Evolutionary conservation across 2,797 vertebrate genomes (phyloP).

Genomic region (Mallotus villosus): DNA sequence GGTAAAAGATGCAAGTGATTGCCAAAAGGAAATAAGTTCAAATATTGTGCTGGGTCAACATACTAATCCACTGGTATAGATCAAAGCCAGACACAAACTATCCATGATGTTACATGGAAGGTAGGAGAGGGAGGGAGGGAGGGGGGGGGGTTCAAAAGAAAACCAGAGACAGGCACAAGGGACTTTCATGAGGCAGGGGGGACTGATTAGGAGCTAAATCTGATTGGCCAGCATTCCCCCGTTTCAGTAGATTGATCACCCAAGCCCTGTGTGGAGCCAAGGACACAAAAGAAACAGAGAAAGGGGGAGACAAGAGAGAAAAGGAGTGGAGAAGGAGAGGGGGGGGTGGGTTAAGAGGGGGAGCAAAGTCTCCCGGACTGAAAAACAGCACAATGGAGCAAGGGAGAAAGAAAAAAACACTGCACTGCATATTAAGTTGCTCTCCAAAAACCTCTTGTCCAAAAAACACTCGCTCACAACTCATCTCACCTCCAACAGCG

Average conservation of each 20-base stretch:
- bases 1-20: constrained; percentile 22
- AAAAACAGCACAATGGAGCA: constrained; percentile 53
- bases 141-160: constrained; percentile 15
- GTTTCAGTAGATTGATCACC: constrained; percentile 58
- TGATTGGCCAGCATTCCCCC: constrained; percentile 50
- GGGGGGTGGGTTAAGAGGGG: constrained; percentile 24
- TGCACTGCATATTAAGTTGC: constrained; percentile 9
- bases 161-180: constrained; percentile 17
- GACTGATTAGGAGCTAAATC: constrained; percentile 22
- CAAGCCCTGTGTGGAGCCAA: constrained; percentile 58
- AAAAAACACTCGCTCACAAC: constrained; percentile 32
- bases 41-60: constrained; percentile 42
- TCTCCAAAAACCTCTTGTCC: constrained; percentile 16
- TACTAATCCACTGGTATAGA: constrained; percentile 51
- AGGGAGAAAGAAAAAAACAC: constrained; percentile 12
- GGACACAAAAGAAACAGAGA: constrained; percentile 56
- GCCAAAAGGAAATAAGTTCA: constrained; percentile 45
- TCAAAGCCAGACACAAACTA: constrained; percentile 48
- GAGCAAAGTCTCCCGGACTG: constrained; percentile 42
- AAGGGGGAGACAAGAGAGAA: constrained; percentile 23
- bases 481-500: constrained; percentile 22
- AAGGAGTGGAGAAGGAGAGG: constrained; percentile 17
- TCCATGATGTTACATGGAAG: constrained; percentile 23
- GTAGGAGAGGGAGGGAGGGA: neutral
- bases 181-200: constrained; percentile 11